Percentiles rank a stretch among this genome's conserved stretches.
phyloP scores from a whole-genome alignment of 2,797 vertebrate species.

The Acanthurus tractus region DNA sequence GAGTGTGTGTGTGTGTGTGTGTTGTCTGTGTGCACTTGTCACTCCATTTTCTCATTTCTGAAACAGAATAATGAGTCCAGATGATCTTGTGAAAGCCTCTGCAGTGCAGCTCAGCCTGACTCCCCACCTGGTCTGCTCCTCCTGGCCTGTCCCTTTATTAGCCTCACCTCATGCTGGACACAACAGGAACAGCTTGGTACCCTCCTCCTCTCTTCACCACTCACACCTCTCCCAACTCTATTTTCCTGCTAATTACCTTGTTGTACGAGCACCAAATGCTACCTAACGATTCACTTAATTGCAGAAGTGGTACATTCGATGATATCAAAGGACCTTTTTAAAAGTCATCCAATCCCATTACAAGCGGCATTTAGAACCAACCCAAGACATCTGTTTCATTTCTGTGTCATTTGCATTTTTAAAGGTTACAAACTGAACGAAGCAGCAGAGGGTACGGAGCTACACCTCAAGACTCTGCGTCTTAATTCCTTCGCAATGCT shows the following conservation, averaged over 20 bases:
- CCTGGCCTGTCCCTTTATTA: conserved; percentile 77
- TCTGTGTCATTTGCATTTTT: conserved; percentile 81
- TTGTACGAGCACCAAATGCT: conserved; percentile 82
- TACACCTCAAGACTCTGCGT: conserved; percentile 37
- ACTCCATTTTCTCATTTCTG: conserved; percentile 65
- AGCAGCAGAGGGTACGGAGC: conserved; percentile 31
- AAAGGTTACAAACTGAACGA: conserved; percentile 79
- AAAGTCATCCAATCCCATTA: conserved; percentile 79
- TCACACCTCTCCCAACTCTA: conserved; percentile 74
- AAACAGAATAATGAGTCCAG: conserved; percentile 75
- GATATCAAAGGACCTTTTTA: conserved; percentile 82
- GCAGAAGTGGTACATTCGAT: conserved; percentile 81
- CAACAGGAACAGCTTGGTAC: conserved; percentile 80
- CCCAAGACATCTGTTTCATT: conserved; percentile 80
- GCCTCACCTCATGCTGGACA: conserved; percentile 75
- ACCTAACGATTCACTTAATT: conserved; percentile 85
- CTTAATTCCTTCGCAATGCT: conserved; percentile 27
- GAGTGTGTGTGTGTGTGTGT: conserved; percentile 42
- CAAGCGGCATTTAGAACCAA: conserved; percentile 75
- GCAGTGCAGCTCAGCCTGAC: conserved; percentile 72
- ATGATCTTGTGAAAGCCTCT: conserved; percentile 72
- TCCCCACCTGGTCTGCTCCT: conserved; percentile 76
- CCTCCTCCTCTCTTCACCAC: conserved; percentile 71
- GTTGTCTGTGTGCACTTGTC: conserved; percentile 61
- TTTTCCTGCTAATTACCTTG: conserved; percentile 84